phyloP scores from a whole-genome alignment of 2,888 invertebrate genomes.

The Pseudanteris insignis region DNA sequence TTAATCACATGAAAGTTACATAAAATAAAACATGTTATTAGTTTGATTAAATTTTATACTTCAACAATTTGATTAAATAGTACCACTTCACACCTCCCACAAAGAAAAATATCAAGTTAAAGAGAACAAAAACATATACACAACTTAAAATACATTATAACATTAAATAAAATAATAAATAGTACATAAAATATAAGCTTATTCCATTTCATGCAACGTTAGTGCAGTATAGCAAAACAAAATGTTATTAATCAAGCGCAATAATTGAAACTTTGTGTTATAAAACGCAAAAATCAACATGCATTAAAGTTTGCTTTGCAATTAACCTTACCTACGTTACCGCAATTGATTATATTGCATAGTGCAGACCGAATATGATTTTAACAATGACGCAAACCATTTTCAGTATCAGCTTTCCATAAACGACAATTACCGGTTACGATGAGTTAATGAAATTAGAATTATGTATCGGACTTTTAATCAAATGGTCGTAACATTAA shows the following conservation, averaged over 20 bases:
- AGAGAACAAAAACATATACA: neutral
- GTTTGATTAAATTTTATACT: too few species aligned
- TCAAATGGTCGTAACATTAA: too few species aligned
- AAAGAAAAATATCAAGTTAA: constrained; percentile 5
- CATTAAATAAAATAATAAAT: neutral
- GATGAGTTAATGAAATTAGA: too few species aligned
- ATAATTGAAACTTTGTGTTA: neutral
- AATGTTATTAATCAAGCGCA: neutral
- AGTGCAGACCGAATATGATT: constrained; percentile 4
- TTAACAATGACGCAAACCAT: constrained; percentile 48
- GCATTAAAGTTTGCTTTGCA: constrained; percentile 5
- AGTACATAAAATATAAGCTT: neutral
- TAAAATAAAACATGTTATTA: too few species aligned
- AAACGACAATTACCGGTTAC: neutral
- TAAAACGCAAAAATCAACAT: neutral
- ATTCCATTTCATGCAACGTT: neutral
- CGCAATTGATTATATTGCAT: constrained; percentile 6
- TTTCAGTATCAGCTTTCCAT: constrained; percentile 58
- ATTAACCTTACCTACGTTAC: constrained; percentile 45
- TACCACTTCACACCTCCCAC: constrained; percentile 43
- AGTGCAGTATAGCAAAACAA: too few species aligned
- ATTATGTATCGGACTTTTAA: too few species aligned
- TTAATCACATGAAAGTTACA: too few species aligned
- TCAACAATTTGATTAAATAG: too few species aligned
- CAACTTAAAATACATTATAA: neutral